phyloP scores from a whole-genome alignment of 2,113 vertebrate species.

The Aegithalos caudatus region DNA sequence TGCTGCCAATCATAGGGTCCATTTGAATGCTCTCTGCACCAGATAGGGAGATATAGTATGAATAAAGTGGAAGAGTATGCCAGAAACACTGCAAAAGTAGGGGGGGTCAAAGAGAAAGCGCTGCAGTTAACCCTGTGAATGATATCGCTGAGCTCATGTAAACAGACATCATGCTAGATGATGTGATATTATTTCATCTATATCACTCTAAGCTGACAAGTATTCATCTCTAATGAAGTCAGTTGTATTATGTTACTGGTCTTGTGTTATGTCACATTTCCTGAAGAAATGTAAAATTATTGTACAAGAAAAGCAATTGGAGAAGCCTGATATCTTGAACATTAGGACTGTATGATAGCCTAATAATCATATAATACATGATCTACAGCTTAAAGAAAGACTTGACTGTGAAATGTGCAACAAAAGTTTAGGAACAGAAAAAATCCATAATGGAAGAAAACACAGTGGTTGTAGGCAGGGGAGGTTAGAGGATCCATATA shows the following conservation, averaged over 20 bases:
- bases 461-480: rapidly evolving
- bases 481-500: not conserved
- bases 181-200: not conserved
- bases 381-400: not conserved
- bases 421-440: not conserved
- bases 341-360: not conserved
- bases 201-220: not conserved
- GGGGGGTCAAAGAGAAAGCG: not conserved
- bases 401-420: not conserved
- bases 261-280: not conserved
- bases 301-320: not conserved
- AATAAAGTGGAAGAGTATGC: rapidly evolving
- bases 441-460: not conserved
- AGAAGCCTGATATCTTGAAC: not conserved
- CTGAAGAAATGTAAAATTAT: not conserved
- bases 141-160: not conserved
- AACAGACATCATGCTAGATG: not conserved
- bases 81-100: not conserved
- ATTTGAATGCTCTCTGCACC: not conserved
- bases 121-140: not conserved
- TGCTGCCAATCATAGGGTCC: not conserved
- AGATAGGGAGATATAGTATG: not conserved
- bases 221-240: not conserved
- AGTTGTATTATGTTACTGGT: not conserved
- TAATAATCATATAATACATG: not conserved